Percentiles rank a stretch among this genome's conserved stretches.
Evolutionary conservation across 2,113 vertebrate species (phyloP).

Genomic region (Hippocampus mohnikei): DNA sequence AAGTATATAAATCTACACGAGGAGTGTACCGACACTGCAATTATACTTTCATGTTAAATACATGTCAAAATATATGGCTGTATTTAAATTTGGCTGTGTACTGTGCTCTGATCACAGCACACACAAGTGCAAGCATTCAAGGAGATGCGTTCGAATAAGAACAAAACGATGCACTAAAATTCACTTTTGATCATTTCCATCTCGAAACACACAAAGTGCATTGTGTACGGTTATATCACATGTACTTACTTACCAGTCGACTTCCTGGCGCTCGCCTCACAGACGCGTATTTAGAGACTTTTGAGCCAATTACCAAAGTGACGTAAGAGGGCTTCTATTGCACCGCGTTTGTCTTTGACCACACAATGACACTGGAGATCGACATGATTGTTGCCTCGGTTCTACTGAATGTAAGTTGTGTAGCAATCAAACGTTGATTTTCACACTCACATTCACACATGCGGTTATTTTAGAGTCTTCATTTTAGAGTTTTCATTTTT

Average conservation of each 20-base stretch:
- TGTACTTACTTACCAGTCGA: neutral
- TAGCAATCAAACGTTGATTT: neutral
- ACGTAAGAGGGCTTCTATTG: conserved; percentile 10
- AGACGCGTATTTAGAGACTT: conserved; percentile 28
- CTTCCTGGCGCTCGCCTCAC: neutral
- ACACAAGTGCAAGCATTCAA: neutral
- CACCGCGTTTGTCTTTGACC: conserved; percentile 15
- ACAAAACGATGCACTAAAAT: neutral
- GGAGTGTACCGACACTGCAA: too few relatives aligned
- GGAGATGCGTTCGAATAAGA: neutral
- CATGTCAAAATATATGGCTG: too few relatives aligned
- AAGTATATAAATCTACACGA: too few relatives aligned
- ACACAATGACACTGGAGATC: neutral
- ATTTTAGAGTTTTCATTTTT: too few relatives aligned
- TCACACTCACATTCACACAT: neutral
- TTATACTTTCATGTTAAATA: too few relatives aligned
- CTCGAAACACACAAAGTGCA: neutral
- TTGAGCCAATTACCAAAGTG: conserved; percentile 48
- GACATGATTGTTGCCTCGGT: neutral
- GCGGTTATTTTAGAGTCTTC: too few relatives aligned
- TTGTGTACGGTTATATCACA: neutral
- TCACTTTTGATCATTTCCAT: neutral
- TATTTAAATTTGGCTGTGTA: too few relatives aligned
- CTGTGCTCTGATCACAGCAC: too few relatives aligned
- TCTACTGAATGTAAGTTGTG: too few relatives aligned